A percentile compares a stretch with the other conserved stretches of the same genome.
phyloP scores from a whole-genome alignment of 2,113 vertebrate species.

The Globicephala melas region DNA sequence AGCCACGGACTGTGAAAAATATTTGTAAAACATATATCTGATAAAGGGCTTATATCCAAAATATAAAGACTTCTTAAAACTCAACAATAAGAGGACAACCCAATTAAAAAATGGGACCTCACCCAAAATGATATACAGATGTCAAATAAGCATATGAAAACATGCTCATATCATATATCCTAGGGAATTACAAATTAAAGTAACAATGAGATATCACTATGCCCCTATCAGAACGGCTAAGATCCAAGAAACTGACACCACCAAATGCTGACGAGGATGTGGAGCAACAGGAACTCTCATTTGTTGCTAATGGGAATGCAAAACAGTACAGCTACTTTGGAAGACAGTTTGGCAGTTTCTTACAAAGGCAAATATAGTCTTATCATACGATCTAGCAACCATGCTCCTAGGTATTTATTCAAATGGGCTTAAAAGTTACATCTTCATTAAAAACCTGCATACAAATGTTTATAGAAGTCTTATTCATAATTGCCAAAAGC shows the following conservation, averaged over 20 bases:
- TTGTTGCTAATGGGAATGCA: background rate
- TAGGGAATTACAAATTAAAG: background rate
- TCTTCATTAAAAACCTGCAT: background rate
- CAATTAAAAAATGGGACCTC: background rate
- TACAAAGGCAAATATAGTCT: background rate
- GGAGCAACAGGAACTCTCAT: background rate
- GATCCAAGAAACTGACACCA: background rate
- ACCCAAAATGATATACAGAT: background rate
- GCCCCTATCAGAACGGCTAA: background rate
- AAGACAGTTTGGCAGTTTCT: background rate
- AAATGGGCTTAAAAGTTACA: background rate
- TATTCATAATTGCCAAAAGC: background rate
- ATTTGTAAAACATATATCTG: too few relatives aligned
- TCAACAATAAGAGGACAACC: background rate
- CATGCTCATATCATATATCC: background rate
- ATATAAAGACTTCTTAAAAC: background rate
- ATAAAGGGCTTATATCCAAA: too few relatives aligned
- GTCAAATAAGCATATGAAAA: background rate
- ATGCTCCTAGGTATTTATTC: background rate
- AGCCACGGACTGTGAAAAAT: too few relatives aligned
- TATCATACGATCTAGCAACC: background rate
- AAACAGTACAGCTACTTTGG: background rate
- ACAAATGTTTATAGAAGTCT: background rate
- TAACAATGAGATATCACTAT: background rate
- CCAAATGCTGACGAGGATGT: background rate